Percentiles rank a stretch among this genome's conserved stretches.
Evolutionary conservation across 2,888 invertebrate species (phyloP).

Genomic region (Limnephilus auricula): DNA sequence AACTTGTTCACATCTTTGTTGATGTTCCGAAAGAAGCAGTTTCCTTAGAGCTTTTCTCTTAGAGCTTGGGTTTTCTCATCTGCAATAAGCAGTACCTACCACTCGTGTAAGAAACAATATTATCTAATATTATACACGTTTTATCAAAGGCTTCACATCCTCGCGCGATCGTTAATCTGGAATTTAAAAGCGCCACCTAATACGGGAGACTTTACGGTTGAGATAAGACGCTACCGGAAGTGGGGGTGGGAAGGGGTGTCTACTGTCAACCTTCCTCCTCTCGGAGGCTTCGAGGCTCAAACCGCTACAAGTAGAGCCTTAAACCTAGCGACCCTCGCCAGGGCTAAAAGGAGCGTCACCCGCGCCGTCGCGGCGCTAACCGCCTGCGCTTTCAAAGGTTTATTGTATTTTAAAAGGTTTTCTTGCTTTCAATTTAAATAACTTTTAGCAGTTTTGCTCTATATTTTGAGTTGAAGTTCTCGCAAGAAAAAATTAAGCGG

Average conservation of each 20-base stretch:
- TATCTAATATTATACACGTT: constrained; percentile 20
- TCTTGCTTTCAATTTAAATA: not conserved
- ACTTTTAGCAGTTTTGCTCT: not conserved
- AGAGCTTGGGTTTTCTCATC: not conserved
- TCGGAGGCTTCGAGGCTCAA: not conserved
- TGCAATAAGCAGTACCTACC: not conserved
- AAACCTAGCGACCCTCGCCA: not conserved
- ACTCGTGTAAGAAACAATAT: not conserved
- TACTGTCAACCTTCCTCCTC: not conserved
- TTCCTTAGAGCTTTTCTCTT: not conserved
- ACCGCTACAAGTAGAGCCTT: not conserved
- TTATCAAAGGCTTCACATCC: constrained; percentile 6
- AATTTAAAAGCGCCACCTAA: constrained; percentile 43
- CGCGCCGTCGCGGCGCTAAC: not conserved
- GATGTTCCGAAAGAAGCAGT: not conserved
- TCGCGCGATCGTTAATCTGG: constrained; percentile 22
- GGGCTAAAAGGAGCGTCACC: not conserved
- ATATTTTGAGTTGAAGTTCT: not conserved
- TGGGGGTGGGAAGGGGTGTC: not conserved
- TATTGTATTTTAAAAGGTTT: not conserved
- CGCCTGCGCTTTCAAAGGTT: not conserved
- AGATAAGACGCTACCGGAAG: constrained; percentile 21
- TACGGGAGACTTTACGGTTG: constrained; percentile 40
- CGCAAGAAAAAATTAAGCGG: not conserved
- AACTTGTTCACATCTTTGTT: not conserved